A percentile compares a stretch with the other conserved stretches of the same genome.
Evolutionary conservation across 1,140 invertebrate genomes (phyloP).

Genomic region (Portunus trituberculatus): DNA sequence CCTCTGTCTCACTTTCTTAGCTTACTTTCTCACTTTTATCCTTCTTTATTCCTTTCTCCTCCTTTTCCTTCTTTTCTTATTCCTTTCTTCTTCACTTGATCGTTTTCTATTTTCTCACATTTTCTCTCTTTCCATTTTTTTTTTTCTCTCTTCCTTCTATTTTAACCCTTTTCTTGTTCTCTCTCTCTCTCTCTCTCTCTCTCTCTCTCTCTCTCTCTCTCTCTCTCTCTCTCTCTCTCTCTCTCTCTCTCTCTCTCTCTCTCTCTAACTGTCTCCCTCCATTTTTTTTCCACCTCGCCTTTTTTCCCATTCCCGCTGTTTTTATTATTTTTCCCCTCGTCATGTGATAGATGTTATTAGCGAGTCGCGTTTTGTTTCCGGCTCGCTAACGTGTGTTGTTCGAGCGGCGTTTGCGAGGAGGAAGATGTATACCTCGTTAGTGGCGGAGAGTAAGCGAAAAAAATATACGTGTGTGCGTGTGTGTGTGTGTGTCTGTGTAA

Average conservation of each 20-base stretch:
- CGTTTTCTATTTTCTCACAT: neutral
- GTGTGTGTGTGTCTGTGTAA: neutral
- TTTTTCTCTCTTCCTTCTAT: neutral
- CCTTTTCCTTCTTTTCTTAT: neutral
- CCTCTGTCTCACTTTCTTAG: neutral
- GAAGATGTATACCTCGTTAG: neutral
- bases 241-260: neutral
- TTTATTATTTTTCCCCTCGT: neutral
- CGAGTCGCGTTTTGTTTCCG: neutral
- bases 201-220: neutral
- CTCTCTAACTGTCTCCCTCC: neutral
- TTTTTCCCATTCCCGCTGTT: neutral
- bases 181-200: neutral
- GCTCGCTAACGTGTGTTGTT: neutral
- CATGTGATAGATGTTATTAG: conserved; percentile 4
- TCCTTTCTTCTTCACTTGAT: neutral
- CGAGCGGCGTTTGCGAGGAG: neutral
- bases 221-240: neutral
- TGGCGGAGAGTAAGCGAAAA: neutral
- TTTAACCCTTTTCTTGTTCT: neutral
- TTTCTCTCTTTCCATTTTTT: neutral
- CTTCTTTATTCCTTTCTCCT: neutral
- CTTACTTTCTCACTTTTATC: neutral
- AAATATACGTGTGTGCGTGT: neutral
- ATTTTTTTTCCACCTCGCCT: neutral